Evolutionary conservation across 2,797 vertebrate genomes (phyloP), one percentile per base, ranked within the genome.

Genomic region (Acanthurus lineatus): DNA sequence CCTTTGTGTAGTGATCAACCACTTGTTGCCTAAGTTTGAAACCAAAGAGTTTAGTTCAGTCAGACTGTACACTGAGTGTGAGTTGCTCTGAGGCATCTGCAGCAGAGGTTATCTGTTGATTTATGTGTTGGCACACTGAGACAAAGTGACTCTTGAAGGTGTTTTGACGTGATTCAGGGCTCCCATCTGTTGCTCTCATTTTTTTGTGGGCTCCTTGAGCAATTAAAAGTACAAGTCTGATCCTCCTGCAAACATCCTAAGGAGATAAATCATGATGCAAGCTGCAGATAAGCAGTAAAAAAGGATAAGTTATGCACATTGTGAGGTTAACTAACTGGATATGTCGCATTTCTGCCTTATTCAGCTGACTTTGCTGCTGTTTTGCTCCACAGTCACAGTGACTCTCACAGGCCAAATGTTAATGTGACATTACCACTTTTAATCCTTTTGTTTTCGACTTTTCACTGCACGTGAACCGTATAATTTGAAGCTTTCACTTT

Each of bases 1-100:
- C 22, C 17, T 66, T 6, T 32, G 14, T 6, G 42, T 8, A 0
- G 14, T 5, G 6, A 20, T 45, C 51, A 20, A 19, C 62, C 64
- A 89, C 71, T 76, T 88, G 75, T 65, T 60, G 57, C 25, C 4
- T 1, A 2, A 59, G 61, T 76, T 73, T 28, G 28, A 40, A 66
- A 48, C 14, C 22, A 32, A 3, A 19, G 35, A 44, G 15, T 25
- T 11, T 12, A 19, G 22, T 74, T 62, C 65, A 5, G 7, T 56
- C n/a, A 16, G 28, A 42, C 58, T 68, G 10, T 61, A 9, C 20
- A 4, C 47, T 9, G 4, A 12, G 6, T 51, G 51, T 22, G 42
- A 69, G 59, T 14, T 69, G 28, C 20, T 66, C 8, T 69, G 28
- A 53, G 16, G 58, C 14, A 22, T 79, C 68, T 62, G 66, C 4